Evolutionary conservation across 2,113 vertebrate genomes (phyloP), one percentile per base, ranked within the genome.

Genomic region (Ictalurus punctatus): DNA sequence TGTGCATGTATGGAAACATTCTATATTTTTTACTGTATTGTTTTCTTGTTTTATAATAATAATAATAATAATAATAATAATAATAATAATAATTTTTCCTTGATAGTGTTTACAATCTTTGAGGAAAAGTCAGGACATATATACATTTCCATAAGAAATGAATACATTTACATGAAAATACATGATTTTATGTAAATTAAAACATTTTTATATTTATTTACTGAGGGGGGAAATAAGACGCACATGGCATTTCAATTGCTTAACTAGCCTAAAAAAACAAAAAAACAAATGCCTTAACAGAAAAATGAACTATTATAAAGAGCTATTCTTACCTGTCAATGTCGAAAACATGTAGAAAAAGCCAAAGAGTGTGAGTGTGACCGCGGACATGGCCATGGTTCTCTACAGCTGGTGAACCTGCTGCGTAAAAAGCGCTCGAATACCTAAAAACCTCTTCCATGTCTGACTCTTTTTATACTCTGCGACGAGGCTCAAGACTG

Each of bases 391-490:
- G 59, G 67, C 83, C 91, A 83, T 90, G 6, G 44, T 71, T 54
- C 69, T 83, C 40, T 56, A 25, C 34, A 59, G 83, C 71, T 74
- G 30, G 6, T 78, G 56, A 4, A 84, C 65, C 56, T 82, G 85
- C 23, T 69, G 44, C 7, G 30, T 82, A 67, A 71, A 78, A 56
- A 0, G 3, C 19, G 80, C n/a, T 27, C 21, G 58, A 61, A 83
- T 63, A 83, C 1, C 37, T n/a, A 5, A 14, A 83, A 12, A 13
- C 19, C n/a, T 63, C 79, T 58, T 16, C 65, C 44, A 84, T 82
- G 21, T 9, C 74, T 3, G 7, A n/a, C 25, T 56, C 52, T 40
- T 82, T 92, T 91, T 92, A 93, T 92, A 91, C 37, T 44, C 87
- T 34, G 65, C 59, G 80, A 85, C 21, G 79, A 80, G 58, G 52